Evolutionary conservation across 2,888 invertebrate genomes (phyloP).

Genomic region (Antheraea assamensis): DNA sequence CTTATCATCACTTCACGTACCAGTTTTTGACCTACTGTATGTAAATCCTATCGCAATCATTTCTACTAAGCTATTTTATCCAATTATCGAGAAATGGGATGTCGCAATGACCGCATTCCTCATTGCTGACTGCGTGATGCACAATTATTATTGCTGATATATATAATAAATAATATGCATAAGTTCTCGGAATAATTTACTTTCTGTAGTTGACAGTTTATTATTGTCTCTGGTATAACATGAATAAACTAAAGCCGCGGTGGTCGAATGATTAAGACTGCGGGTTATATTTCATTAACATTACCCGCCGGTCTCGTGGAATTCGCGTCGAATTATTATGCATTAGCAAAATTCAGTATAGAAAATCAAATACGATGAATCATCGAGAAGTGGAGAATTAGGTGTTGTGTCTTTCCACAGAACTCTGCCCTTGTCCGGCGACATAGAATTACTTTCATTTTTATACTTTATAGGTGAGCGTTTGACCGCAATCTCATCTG

Average conservation of each 20-base stretch:
- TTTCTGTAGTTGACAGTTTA: neutral
- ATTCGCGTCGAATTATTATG: neutral
- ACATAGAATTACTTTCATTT: no score
- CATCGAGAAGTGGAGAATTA: no score
- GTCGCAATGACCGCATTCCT: neutral
- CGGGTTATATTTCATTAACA: neutral
- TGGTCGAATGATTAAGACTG: neutral
- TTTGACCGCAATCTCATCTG: no score
- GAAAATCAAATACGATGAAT: neutral
- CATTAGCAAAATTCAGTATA: neutral
- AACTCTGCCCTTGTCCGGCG: no score
- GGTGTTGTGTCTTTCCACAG: no score
- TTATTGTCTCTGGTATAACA: neutral
- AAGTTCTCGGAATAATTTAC: neutral
- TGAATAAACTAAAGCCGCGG: neutral
- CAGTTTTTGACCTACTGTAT: no score
- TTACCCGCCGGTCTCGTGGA: neutral
- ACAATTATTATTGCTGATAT: neutral
- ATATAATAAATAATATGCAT: neutral
- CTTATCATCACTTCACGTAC: no score
- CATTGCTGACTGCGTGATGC: neutral
- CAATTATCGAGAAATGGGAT: neutral
- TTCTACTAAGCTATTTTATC: constrained; percentile 4
- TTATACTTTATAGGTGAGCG: no score
- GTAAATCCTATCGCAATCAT: neutral